Conservation (phyloP, 2,888 invertebrate genomes). For the Germaria angustata region DNA sequence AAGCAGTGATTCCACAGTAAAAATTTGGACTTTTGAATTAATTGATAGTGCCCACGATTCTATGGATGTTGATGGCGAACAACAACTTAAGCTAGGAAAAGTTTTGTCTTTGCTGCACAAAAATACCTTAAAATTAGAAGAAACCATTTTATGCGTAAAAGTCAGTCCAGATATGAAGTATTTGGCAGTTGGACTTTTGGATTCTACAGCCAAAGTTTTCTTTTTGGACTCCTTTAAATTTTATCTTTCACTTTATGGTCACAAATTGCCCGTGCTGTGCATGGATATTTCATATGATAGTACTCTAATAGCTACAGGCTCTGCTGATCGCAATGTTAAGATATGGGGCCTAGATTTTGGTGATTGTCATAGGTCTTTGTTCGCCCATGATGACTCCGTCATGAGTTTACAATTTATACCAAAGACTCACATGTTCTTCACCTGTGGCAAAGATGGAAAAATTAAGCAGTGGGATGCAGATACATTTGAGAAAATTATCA, state of each 20-base stretch:
- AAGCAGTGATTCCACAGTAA: constrained; percentile 93
- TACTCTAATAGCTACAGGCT: constrained; percentile 93
- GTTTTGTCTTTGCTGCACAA: constrained; percentile 89
- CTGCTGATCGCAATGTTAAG: constrained; percentile 96
- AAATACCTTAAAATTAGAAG: constrained; percentile 91
- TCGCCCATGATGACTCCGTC: constrained; percentile 97
- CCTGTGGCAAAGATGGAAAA: constrained; percentile 95
- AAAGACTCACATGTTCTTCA: constrained; percentile 95
- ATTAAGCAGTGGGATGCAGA: constrained; percentile 99
- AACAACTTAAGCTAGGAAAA: constrained; percentile 75
- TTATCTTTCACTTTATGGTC: constrained; percentile 96
- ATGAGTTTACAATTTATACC: constrained; percentile 94
- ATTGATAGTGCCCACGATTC: constrained; percentile 85
- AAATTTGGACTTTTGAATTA: constrained; percentile 96
- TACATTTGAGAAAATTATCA: constrained; percentile 93
- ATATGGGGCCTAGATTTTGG: constrained; percentile 99
- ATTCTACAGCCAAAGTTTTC: constrained; percentile 97
- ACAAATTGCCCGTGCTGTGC: constrained; percentile 95
- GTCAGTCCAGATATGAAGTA: constrained; percentile 92
- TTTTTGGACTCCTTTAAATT: constrained; percentile 97
- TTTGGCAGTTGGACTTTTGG: constrained; percentile 93
- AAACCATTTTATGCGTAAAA: constrained; percentile 90
- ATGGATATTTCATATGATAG: constrained; percentile 96
- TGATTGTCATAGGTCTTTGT: constrained; percentile 97
- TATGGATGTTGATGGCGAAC: constrained; percentile 39